Percentiles rank a stretch among this genome's conserved stretches.
Conservation (phyloP, 1,140 invertebrate species). For the Episyrphus balteatus region DNA sequence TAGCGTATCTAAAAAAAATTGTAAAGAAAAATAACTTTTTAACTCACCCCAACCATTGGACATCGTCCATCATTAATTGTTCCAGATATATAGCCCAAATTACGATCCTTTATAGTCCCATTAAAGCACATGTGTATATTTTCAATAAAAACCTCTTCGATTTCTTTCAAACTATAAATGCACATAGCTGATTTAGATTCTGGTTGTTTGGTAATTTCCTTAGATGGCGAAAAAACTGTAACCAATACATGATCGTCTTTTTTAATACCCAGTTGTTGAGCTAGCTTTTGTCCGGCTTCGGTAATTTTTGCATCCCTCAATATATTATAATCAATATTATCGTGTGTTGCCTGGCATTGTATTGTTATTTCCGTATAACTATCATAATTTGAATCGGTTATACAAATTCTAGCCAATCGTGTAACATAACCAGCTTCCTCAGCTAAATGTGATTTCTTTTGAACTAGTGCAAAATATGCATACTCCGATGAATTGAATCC, state of each 20-base stretch:
- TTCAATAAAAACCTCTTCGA: slow-evolving; percentile 87
- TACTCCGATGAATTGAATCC: slow-evolving; percentile 91
- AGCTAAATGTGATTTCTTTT: slow-evolving; percentile 81
- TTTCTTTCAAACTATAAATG: slow-evolving; percentile 72
- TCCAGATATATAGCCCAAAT: slow-evolving; percentile 88
- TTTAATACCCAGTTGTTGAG: slow-evolving; percentile 64
- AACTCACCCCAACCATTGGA: slow-evolving; percentile 62
- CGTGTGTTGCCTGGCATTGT: slow-evolving; percentile 54
- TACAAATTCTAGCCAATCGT: slow-evolving; percentile 80
- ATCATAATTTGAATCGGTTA: slow-evolving; percentile 87
- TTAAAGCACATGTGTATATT: slow-evolving; percentile 97
- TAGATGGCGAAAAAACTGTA: slow-evolving; percentile 72
- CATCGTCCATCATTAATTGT: slow-evolving; percentile 82
- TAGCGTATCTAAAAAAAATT: too few species aligned
- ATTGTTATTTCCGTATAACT: slow-evolving; percentile 92
- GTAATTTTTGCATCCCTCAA: slow-evolving; percentile 83
- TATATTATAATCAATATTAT: slow-evolving; percentile 62
- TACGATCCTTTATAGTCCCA: slow-evolving; percentile 78
- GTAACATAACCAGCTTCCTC: slow-evolving; percentile 85
- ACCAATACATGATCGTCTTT: slow-evolving; percentile 67
- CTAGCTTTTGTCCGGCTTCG: slow-evolving; percentile 67
- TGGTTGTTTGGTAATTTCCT: slow-evolving; percentile 69
- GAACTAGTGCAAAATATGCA: slow-evolving; percentile 90
- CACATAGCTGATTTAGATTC: slow-evolving; percentile 70
- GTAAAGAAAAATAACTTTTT: too few species aligned